Percentiles rank a stretch among this genome's conserved stretches.
Evolutionary conservation across 2,797 vertebrate genomes (phyloP).

Genomic region (Coregonus suidteri): DNA sequence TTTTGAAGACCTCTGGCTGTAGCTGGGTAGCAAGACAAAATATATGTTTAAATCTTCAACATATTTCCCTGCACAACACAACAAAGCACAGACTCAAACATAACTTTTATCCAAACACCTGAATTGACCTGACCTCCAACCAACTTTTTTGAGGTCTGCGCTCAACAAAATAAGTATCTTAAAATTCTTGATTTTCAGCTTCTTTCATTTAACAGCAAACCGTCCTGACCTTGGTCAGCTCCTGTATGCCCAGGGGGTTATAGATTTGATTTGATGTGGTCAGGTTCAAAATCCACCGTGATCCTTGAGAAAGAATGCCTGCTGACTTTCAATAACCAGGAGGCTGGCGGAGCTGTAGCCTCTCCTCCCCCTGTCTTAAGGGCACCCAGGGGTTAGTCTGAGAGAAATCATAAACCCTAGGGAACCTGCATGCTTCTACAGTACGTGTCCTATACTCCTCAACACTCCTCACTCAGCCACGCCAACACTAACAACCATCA

Average conservation of each 20-base stretch:
- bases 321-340: conserved; percentile 13
- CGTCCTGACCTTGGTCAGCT: background rate
- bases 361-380: conserved; percentile 4
- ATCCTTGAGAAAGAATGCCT: background rate
- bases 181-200: background rate
- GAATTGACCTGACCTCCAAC: no score
- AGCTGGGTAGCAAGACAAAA: background rate
- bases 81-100: no score
- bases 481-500: background rate
- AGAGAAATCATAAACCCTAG: conserved; percentile 24
- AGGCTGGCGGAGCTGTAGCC: background rate
- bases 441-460: background rate
- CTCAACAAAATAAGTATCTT: no score
- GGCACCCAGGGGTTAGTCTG: conserved; percentile 21
- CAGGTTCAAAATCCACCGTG: conserved; percentile 10
- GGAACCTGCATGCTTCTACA: background rate
- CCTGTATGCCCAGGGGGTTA: conserved; percentile 14
- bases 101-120: no score
- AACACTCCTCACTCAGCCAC: background rate
- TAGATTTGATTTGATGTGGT: conserved; percentile 28
- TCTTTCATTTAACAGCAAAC: conserved; percentile 7
- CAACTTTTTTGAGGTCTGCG: no score
- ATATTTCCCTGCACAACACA: no score
- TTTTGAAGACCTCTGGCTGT: background rate
- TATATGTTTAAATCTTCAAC: background rate